Evolutionary conservation across 2,888 invertebrate genomes (phyloP).

Genomic region (Drosophila algonquin): DNA sequence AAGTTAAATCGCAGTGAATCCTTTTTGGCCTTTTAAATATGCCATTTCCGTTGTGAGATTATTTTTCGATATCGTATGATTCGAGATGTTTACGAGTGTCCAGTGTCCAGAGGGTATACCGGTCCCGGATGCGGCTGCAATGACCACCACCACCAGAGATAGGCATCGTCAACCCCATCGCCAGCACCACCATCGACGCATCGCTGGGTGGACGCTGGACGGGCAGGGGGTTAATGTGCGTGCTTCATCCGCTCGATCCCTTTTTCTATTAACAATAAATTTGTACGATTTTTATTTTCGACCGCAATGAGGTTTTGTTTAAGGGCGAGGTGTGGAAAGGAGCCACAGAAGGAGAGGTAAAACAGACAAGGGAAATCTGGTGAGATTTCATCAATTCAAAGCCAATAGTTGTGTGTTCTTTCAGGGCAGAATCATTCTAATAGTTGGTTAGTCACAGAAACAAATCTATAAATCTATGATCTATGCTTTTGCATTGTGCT

Average conservation of each 20-base stretch:
- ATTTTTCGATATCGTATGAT: slow-evolving; percentile 78
- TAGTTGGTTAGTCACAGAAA: too few species aligned
- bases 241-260: slow-evolving; percentile 62
- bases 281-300: slow-evolving; percentile 62
- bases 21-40: slow-evolving; percentile 77
- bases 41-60: slow-evolving; percentile 78
- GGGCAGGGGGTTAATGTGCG: slow-evolving; percentile 42
- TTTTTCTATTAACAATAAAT: slow-evolving; percentile 83
- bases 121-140: slow-evolving; percentile 14
- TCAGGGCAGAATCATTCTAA: too few species aligned
- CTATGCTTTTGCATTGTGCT: too few species aligned
- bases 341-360: too few species aligned
- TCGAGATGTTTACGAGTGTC: slow-evolving; percentile 74
- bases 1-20: slow-evolving; percentile 77
- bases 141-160: slow-evolving; percentile 45
- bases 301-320: slow-evolving; percentile 47
- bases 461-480: too few species aligned
- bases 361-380: too few species aligned
- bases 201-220: slow-evolving; percentile 18
- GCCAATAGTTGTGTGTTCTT: too few species aligned
- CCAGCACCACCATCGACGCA: background rate
- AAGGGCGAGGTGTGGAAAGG: too few species aligned
- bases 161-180: slow-evolving; percentile 58
- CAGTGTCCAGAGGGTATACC: slow-evolving; percentile 45
- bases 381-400: too few species aligned